A percentile compares a stretch with the other conserved stretches of the same genome.
Evolutionary conservation across 1,140 invertebrate species (phyloP).

Genomic region (Aphaenogaster floridana): DNA sequence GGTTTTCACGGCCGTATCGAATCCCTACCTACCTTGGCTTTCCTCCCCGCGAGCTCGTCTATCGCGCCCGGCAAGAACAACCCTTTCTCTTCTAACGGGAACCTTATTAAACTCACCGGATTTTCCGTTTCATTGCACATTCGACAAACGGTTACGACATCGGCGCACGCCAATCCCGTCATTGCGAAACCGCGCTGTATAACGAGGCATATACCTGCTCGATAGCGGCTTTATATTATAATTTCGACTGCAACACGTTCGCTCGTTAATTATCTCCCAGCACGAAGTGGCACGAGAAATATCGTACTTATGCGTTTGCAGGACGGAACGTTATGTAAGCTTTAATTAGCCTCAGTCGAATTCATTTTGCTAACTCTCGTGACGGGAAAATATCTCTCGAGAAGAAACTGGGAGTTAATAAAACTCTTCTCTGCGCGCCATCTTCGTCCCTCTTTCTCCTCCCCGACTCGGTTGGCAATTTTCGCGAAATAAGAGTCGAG

Average conservation of each 20-base stretch:
- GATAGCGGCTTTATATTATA: slow-evolving; percentile 51
- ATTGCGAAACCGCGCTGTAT: slow-evolving; percentile 41
- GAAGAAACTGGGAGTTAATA: neutral
- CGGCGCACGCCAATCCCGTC: slow-evolving; percentile 43
- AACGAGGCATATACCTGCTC: slow-evolving; percentile 25
- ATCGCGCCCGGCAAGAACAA: slow-evolving; percentile 2
- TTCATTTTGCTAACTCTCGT: neutral
- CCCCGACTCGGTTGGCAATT: slow-evolving; percentile 31
- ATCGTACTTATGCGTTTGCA: neutral
- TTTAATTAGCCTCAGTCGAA: slow-evolving; percentile 23
- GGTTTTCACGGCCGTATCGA: slow-evolving; percentile 54
- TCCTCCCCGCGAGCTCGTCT: slow-evolving; percentile 29
- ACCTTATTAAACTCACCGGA: slow-evolving; percentile 37
- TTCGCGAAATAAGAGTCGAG: slow-evolving; percentile 70
- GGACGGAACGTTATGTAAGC: neutral
- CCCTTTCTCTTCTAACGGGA: slow-evolving; percentile 68
- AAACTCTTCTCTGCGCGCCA: neutral
- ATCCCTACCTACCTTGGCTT: slow-evolving; percentile 43
- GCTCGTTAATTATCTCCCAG: slow-evolving; percentile 48
- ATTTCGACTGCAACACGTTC: slow-evolving; percentile 38
- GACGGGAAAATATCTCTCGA: slow-evolving; percentile 17
- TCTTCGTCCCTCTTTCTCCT: neutral
- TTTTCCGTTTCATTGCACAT: slow-evolving; percentile 43
- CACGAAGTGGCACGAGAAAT: slow-evolving; percentile 19
- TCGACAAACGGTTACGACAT: slow-evolving; percentile 50